Percentiles rank a stretch among this genome's conserved stretches.
Evolutionary conservation across 30 jellyfish, hydroid and myxozoan genomes (phyloP).

Genomic region (Turritopsis dohrnii): DNA sequence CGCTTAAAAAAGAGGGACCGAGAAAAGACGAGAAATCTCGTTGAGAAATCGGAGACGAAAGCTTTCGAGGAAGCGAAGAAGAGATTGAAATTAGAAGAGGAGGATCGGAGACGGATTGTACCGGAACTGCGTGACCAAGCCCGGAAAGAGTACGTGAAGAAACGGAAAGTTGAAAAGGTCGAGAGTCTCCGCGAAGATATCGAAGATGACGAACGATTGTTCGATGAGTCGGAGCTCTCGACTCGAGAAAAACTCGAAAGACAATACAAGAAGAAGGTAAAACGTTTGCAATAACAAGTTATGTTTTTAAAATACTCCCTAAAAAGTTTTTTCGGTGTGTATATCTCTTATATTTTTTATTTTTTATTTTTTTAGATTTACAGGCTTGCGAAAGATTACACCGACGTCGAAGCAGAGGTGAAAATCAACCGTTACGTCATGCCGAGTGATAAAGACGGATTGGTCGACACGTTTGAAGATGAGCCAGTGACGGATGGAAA

Average conservation of each 20-base stretch:
- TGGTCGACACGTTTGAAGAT: conserved; percentile 79
- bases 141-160: conserved; percentile 92
- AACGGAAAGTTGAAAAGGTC: conserved; percentile 81
- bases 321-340: too few relatives aligned
- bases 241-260: conserved; percentile 80
- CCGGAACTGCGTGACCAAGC: conserved; percentile 86
- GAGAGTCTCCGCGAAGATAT: conserved; percentile 84
- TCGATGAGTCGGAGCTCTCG: conserved; percentile 76
- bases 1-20: conserved; percentile 72
- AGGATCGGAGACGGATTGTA: conserved; percentile 55
- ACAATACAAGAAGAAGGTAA: conserved; percentile 72
- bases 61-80: conserved; percentile 65
- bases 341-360: too few relatives aligned
- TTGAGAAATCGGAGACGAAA: conserved; percentile 60
- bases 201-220: conserved; percentile 92
- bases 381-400: conserved; percentile 79
- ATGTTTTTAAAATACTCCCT: too few relatives aligned
- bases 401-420: conserved; percentile 64
- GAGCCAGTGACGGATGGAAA: conserved; percentile 63
- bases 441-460: conserved; percentile 95
- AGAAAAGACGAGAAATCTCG: conserved; percentile 84
- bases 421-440: conserved; percentile 81
- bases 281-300: background rate
- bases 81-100: conserved; percentile 62
- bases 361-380: conserved; percentile 33